Conservation (phyloP, 2,888 invertebrate species). For the Chrysolina haemoptera region DNA sequence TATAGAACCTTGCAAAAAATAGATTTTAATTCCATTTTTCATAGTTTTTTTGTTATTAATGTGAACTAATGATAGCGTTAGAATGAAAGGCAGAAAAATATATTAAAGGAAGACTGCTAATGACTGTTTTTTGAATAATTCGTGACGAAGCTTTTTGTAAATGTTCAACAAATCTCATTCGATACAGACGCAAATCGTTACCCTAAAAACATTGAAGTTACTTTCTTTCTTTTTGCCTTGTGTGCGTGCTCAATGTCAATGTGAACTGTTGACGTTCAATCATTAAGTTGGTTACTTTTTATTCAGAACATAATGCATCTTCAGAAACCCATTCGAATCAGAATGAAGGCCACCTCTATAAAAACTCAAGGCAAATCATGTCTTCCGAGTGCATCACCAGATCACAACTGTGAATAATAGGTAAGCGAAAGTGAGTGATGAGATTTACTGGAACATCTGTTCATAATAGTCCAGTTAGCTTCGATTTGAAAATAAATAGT, state of each 20-base stretch:
- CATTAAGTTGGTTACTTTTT: constrained; percentile 16
- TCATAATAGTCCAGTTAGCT: neutral
- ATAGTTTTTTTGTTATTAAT: too few relatives aligned
- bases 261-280: neutral
- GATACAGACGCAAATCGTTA: neutral
- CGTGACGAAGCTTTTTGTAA: too few relatives aligned
- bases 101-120: too few relatives aligned
- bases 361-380: neutral
- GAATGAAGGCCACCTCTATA: constrained; percentile 1
- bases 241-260: constrained; percentile 20
- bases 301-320: constrained; percentile 2
- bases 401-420: neutral
- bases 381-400: constrained; percentile 2
- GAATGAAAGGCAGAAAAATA: too few relatives aligned
- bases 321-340: neutral
- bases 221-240: constrained; percentile 20
- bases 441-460: neutral
- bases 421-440: constrained; percentile 13
- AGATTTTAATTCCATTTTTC: too few relatives aligned
- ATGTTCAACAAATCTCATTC: neutral
- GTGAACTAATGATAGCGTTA: too few relatives aligned
- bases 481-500: neutral
- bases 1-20: too few relatives aligned
- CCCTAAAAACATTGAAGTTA: constrained; percentile 11
- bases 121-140: too few relatives aligned